Evolutionary conservation across 92 coral and sea anemone genomes (phyloP), one percentile per base, ranked within the genome.

Genomic region (Palythoa grandiflora): DNA sequence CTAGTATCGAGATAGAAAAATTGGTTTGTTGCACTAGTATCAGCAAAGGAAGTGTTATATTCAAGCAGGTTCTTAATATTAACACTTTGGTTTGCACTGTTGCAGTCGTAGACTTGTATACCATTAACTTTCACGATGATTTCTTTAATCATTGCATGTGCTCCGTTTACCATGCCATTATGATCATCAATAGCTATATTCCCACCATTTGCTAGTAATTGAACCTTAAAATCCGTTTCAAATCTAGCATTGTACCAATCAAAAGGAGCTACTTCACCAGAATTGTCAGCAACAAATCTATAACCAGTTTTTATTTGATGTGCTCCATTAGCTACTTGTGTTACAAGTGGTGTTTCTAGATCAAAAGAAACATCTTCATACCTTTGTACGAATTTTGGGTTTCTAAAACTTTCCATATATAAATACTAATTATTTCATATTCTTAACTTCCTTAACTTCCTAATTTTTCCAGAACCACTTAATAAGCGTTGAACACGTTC

Each of bases 111-210:
- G 20, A 14, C 70, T 63, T 63, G 70, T 1, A 54, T 6, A 2
- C 60, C 60, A 54, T 1, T 54, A 8, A 54, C 9, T 13, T 54
- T 13, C 11, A 54, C 70, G 7, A 8, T 19, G 1, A 63, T 3
- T 3, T 1, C 14, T 5, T 8, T 15, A 1, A 63, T 63, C 7
- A 63, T 5, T 15, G 47, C 1, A 9, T 73, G 78, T 13, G 47
- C 2, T 11, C 78, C 78, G 9, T 73, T 73, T 1, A 73, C 48
- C 35, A 73, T 73, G 1, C 78, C 78, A 36, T 73, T 73, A 73
- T 73, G 47, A 10, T 73, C 48, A 5, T 9, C 55, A n/a, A n/a
- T 9, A 2, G 78, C 78, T 7, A 73, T 73, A 50, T 73, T 36
- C 2, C 40, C 48, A 73, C 78, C 48, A 36, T 63, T 14, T 2